Evolutionary conservation across 2,888 invertebrate genomes (phyloP).

Genomic region (Ornithoptera alexandrae): DNA sequence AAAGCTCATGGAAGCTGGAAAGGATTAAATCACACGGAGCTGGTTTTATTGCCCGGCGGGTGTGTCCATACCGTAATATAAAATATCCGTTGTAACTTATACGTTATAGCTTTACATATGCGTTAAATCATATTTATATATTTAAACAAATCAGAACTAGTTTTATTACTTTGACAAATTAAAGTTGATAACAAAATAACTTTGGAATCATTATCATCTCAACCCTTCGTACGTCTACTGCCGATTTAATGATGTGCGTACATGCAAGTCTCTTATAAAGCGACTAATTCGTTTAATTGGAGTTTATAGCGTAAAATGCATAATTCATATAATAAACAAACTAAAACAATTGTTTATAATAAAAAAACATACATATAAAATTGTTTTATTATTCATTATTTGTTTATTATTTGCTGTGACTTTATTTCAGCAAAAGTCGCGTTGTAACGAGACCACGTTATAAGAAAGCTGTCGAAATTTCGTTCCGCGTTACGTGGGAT

Average conservation of each 20-base stretch:
- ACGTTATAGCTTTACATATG: slow-evolving; percentile 4
- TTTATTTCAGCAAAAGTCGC: too few species aligned
- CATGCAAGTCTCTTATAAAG: not conserved
- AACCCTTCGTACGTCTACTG: not conserved
- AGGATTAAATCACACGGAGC: slow-evolving; percentile 27
- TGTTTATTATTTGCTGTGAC: too few species aligned
- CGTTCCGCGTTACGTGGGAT: too few species aligned
- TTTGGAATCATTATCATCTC: not conserved
- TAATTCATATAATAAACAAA: too few species aligned
- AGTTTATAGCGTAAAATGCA: too few species aligned
- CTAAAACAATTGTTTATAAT: too few species aligned
- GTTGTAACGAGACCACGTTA: too few species aligned
- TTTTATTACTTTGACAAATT: not conserved
- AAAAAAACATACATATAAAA: too few species aligned
- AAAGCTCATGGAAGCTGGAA: slow-evolving; percentile 27
- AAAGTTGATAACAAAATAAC: not conserved
- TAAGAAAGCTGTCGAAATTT: too few species aligned
- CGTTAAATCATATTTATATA: not conserved
- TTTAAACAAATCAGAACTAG: not conserved
- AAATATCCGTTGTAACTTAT: slow-evolving; percentile 8
- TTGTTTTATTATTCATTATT: too few species aligned
- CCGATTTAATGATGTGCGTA: not conserved
- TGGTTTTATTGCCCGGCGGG: slow-evolving; percentile 22
- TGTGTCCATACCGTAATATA: slow-evolving; percentile 4
- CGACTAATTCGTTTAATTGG: too few species aligned